phyloP scores from a whole-genome alignment of 1,140 invertebrate genomes.

The Dreissena polymorpha region DNA sequence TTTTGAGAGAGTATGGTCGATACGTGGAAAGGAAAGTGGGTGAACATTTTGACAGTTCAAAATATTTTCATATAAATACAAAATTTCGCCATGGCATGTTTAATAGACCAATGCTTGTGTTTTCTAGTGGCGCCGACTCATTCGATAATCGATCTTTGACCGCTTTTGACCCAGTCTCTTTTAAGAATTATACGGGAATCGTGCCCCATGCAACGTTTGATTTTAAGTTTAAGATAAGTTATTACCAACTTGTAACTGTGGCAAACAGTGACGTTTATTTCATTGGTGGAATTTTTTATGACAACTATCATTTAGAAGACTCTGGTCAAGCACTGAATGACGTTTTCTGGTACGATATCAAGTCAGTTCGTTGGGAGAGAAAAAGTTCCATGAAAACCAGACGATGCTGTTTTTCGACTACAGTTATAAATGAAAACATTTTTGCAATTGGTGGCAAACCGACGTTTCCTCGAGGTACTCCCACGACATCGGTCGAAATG shows the following conservation, averaged over 20 bases:
- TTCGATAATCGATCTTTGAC: slow-evolving; percentile 62
- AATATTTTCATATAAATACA: slow-evolving; percentile 10
- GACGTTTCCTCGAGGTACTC: slow-evolving; percentile 59
- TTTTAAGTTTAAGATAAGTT: slow-evolving; percentile 70
- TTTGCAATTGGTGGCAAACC: slow-evolving; percentile 70
- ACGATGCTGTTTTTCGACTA: slow-evolving; percentile 67
- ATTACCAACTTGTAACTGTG: slow-evolving; percentile 62
- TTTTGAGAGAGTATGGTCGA: not conserved
- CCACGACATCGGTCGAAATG: slow-evolving; percentile 60
- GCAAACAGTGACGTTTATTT: slow-evolving; percentile 65
- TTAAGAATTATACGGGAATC: slow-evolving; percentile 66
- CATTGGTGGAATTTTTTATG: slow-evolving; percentile 72
- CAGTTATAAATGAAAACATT: slow-evolving; percentile 53
- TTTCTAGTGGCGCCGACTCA: slow-evolving; percentile 65
- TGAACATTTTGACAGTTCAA: not conserved
- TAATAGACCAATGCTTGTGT: slow-evolving; percentile 67
- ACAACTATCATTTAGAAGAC: slow-evolving; percentile 69
- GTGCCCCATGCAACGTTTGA: slow-evolving; percentile 72
- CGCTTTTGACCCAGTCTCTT: slow-evolving; percentile 70
- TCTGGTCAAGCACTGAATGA: slow-evolving; percentile 58
- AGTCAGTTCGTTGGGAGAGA: slow-evolving; percentile 58
- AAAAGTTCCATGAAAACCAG: slow-evolving; percentile 54
- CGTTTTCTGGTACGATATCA: slow-evolving; percentile 65
- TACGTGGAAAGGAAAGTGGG: not conserved
- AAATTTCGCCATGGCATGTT: slow-evolving; percentile 71